Conservation (phyloP, 2,888 invertebrate species). For the Corbicula japonica region DNA sequence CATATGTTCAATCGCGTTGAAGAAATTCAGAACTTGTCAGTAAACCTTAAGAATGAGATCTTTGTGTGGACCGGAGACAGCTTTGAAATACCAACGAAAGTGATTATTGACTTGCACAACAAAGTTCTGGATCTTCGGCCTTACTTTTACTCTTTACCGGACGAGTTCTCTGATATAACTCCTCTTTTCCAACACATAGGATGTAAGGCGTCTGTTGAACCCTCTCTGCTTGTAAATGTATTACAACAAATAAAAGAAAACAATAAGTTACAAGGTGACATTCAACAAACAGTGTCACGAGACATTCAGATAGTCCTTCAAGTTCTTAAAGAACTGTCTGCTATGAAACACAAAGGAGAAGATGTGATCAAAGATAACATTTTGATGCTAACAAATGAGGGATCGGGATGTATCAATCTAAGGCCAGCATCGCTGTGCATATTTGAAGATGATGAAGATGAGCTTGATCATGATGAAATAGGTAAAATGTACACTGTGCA, state of each 20-base stretch:
- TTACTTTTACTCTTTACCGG: constrained; percentile 54
- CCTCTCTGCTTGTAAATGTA: constrained; percentile 34
- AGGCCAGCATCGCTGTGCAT: constrained; percentile 47
- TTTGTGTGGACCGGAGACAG: constrained; percentile 61
- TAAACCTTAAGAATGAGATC: not conserved
- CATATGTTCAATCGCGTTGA: not conserved
- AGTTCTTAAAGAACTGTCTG: constrained; percentile 51
- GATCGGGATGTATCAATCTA: constrained; percentile 15
- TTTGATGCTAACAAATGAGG: constrained; percentile 15
- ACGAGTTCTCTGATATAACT: constrained; percentile 42
- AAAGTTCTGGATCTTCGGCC: constrained; percentile 56
- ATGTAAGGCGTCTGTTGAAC: constrained; percentile 44
- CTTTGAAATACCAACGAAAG: constrained; percentile 42
- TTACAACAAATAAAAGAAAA: constrained; percentile 40
- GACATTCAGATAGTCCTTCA: constrained; percentile 55
- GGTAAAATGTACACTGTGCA: constrained; percentile 71
- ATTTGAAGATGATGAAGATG: constrained; percentile 52
- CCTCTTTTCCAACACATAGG: constrained; percentile 42
- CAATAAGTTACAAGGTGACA: constrained; percentile 8
- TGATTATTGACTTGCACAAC: constrained; percentile 24
- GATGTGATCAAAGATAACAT: not conserved
- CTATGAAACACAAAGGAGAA: constrained; percentile 10
- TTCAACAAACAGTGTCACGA: constrained; percentile 1
- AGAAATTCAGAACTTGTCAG: not conserved
- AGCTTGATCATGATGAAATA: constrained; percentile 48